These are phyloP conservation scores for Myotis pilosus DNA, from an alignment of 2,797 vertebrate genomes.

Conservation along the genomic window DNA sequence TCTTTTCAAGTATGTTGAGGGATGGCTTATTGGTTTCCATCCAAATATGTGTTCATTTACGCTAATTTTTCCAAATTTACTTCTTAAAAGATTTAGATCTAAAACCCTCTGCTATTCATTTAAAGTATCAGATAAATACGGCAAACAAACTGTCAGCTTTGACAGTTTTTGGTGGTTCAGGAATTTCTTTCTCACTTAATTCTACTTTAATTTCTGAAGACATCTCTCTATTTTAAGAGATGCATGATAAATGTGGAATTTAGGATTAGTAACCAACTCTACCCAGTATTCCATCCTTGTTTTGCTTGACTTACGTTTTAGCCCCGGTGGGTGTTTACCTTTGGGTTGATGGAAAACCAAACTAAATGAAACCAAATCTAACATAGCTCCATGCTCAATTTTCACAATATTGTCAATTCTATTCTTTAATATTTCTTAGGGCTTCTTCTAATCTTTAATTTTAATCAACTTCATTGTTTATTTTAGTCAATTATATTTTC, in stretches of 20 bases:
- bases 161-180: background rate
- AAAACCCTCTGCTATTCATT: background rate
- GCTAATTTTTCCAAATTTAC: background rate
- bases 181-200: background rate
- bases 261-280: background rate
- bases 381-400: background rate
- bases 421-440: background rate
- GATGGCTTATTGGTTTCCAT: background rate
- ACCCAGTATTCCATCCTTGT: background rate
- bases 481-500: background rate
- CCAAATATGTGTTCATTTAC: background rate
- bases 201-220: slow-evolving; percentile 20
- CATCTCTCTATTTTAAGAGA: background rate
- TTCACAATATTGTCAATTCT: background rate
- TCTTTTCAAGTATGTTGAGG: background rate
- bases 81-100: slow-evolving; percentile 5
- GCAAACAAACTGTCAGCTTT: background rate
- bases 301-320: background rate
- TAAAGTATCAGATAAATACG: background rate
- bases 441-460: background rate
- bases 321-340: background rate
- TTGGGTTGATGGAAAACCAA: background rate
- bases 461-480: background rate
- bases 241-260: background rate
- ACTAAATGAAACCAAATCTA: background rate